Percentiles rank a stretch among this genome's conserved stretches.
phyloP scores from a whole-genome alignment of 2,113 vertebrate species.

The Myiozetetes cayanensis region DNA sequence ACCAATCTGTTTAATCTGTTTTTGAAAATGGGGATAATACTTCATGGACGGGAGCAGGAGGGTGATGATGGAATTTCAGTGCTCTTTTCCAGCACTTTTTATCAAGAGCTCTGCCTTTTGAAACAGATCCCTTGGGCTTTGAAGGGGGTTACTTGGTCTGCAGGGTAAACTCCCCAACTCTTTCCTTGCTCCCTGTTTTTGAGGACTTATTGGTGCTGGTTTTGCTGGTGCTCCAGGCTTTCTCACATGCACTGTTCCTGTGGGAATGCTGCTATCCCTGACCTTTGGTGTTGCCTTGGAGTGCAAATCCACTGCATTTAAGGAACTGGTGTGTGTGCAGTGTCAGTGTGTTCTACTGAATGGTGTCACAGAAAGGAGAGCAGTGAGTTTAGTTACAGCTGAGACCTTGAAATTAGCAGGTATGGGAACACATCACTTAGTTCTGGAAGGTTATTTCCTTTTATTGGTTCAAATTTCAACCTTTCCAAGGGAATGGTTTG shows the following conservation, averaged over 20 bases:
- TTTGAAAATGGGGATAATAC: constrained; percentile 44
- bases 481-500: neutral
- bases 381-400: neutral
- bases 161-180: neutral
- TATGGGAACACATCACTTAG: neutral
- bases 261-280: neutral
- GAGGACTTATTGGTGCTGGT: neutral
- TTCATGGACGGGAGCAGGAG: neutral
- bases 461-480: neutral
- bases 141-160: neutral
- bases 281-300: neutral
- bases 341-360: neutral
- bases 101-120: neutral
- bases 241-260: neutral
- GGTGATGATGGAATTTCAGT: constrained; percentile 8
- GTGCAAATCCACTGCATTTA: neutral
- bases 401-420: neutral
- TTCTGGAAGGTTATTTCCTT: neutral
- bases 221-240: neutral
- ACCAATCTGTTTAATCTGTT: constrained; percentile 58
- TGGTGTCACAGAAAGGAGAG: neutral
- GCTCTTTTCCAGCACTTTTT: constrained; percentile 12
- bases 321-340: neutral
- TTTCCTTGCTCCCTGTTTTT: neutral
- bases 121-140: neutral